Base-by-base conservation (phyloP, 2,888 invertebrate species). In the Eupithecia inturbata region DNA sequence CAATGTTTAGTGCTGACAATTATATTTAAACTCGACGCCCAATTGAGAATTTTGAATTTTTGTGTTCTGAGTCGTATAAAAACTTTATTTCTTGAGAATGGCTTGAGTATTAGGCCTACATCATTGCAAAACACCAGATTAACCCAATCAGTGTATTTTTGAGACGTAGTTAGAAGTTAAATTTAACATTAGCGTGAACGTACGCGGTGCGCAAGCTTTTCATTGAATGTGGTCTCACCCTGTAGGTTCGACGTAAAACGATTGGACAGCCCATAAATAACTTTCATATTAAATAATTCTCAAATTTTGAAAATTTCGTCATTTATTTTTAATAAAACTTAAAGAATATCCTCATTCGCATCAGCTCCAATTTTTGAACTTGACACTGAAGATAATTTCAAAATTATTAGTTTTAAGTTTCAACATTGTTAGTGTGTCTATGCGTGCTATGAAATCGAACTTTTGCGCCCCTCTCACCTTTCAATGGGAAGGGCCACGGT, bases 191-290 rank as follows among this genome's bases (percentile, higher is more conserved):
- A n/a, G n/a, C n/a, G n/a, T n/a, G n/a, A n/a, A n/a, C 45, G 19
- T n/a, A 2, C n/a, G 45, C 60, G 60, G 60, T 62, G 62, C 62
- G 31, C 19, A 19, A 31, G 9, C 45, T 12, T 7, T 16, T 3
- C 62, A 3, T 31, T 9, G 19, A 19, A 19, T 62, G 31, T 31
- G 31, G 7, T 31, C 57, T 31, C 62, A 62, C 31, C 26, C 60
- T 31, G 62, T 9, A 62, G 62, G 31, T 19, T 31, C 19, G 16
- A 62, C 31, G 62, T 62, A 9, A 62, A 62, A 31, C 62, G 31
- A 31, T 7, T 3, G 62, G 62, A 62, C 62, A 62, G 62, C 19
- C 62, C 31, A 9, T 62, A 62, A 60, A 62, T 62, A 62, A 28
- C 31, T 31, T 31, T 62, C 62, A 31, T 62, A 19, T 62, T 28